Conservation (phyloP, 2,113 vertebrate species). For the Dendrocopos noguchii region DNA sequence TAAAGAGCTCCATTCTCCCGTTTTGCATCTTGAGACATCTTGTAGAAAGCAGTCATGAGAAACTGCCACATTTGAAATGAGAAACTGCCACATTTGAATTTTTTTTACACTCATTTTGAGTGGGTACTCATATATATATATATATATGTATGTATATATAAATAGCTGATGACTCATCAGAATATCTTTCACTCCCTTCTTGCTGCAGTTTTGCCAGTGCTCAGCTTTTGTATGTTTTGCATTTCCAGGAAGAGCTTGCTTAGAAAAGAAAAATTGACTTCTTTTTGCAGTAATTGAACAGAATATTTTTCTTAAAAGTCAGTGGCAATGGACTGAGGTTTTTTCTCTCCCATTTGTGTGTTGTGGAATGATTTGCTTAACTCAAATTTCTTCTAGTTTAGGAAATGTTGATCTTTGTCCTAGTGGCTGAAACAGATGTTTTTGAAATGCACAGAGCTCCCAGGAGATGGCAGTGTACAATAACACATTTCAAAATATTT, state of each 20-base stretch:
- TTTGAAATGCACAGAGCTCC: slow-evolving; percentile 40
- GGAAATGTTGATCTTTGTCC: neutral
- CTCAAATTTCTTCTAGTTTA: neutral
- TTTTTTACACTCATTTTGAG: slow-evolving; percentile 3
- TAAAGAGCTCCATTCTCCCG: neutral
- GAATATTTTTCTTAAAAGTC: neutral
- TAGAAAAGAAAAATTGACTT: neutral
- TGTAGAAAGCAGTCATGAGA: slow-evolving; percentile 37
- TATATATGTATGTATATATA: neutral
- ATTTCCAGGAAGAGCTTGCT: neutral
- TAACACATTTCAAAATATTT: slow-evolving; percentile 35
- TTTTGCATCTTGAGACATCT: slow-evolving; percentile 28
- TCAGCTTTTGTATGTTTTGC: neutral
- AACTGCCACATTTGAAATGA: neutral
- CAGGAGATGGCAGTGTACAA: slow-evolving; percentile 56
- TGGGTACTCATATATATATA: neutral
- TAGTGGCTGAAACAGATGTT: neutral
- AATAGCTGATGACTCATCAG: neutral
- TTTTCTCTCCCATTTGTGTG: neutral
- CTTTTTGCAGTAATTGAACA: neutral
- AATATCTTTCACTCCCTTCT: neutral
- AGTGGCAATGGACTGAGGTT: neutral
- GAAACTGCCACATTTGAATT: too few species aligned
- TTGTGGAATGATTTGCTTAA: neutral
- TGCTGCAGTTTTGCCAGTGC: neutral